Evolutionary conservation across 2,113 vertebrate species (phyloP), one percentile per base, ranked within the genome.

Genomic region (Anguilla japonica): DNA sequence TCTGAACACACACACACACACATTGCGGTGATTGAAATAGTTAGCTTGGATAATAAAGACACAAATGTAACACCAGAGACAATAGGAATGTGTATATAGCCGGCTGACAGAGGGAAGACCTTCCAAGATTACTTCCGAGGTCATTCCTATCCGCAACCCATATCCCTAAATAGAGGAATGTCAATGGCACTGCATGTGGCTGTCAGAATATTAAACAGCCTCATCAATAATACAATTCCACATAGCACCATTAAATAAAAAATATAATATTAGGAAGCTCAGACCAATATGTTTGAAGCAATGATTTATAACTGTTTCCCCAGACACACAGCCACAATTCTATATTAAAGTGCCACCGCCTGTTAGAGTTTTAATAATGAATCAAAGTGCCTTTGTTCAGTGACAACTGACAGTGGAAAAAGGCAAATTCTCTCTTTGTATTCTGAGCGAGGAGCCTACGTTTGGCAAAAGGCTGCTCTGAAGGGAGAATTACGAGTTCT

Each of bases 301-400:
- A 85, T 79, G 46, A 53, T 56, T 75, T 83, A 79, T 79, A 79
- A 79, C 71, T 34, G 11, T 85, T 56, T 75, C 84, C 3, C n/a
- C 67, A 83, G 79, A 83, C 87, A 85, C 26, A 75, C 85, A 79
- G 75, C 78, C 40, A 84, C 87, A 83, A 41, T 84, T 84, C 78
- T 29, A 39, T 85, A 88, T 39, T 85, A 81, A 87, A 86, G 87
- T 88, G 86, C 22, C 85, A 83, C 57, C 56, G 87, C 56, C 56
- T 80, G 75, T 87, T 88, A 79, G 15, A 41, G 18, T 83, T 46
- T 56, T 53, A 41, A 34, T 43, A 85, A 79, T 79, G 71, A 85
- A 85, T 85, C 71, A 85, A 56, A 79, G 81, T 83, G 40, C 46
- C 63, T 83, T 71, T 75, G 41, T 39, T 82, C 57, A 71, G 29